Base-by-base conservation (phyloP, 2,888 invertebrate species). In the Thymelicus sylvestris region DNA sequence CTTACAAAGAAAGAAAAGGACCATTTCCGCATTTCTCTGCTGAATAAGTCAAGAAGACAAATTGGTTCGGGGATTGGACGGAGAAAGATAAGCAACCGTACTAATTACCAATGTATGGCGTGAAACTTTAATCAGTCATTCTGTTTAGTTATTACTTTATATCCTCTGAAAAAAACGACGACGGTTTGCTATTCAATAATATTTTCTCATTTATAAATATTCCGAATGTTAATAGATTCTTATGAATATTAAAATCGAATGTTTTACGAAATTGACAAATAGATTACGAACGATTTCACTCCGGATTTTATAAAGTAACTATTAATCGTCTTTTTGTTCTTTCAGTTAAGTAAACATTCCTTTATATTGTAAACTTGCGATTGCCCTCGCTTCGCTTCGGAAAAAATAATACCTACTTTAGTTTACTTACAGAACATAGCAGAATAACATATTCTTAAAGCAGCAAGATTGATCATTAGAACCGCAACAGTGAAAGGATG, bases 21-120 rank as follows among this genome's bases (percentile, higher is more conserved):
- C 83, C 78, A 77, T 79, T 79, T 77, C 81, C 80, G 81, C 83
- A 84, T 87, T 88, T 84, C 86, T 83, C 79, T 77, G 79, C 84
- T 87, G 87, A 90, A 90, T 88, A 89, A 88, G 83, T 74, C 69
- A 65, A 48, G 61, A 67, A 88, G 88, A 90, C 85, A 86, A 88
- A 89, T 88, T 80, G 84, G 81, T 75, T 73, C 72, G 78, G 79
- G 78, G 76, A 78, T 78, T 77, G 79, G 75, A 75, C 77, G 76
- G 24, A 62, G 31, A 60, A 39, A 70, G 65, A 69, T 69, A 69
- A 69, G 80, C 80, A 50, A 63, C 64, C 57, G 12, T 52, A 44
- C 65, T 70, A 70, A 70, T 70, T 70, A 70, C 64, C n/a, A 38
- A 59, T 61, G 59, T 70, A 59, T 64, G 50, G 59, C 64, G 59